phyloP scores from a whole-genome alignment of 2,113 vertebrate species.

The Todiramphus chloris region DNA sequence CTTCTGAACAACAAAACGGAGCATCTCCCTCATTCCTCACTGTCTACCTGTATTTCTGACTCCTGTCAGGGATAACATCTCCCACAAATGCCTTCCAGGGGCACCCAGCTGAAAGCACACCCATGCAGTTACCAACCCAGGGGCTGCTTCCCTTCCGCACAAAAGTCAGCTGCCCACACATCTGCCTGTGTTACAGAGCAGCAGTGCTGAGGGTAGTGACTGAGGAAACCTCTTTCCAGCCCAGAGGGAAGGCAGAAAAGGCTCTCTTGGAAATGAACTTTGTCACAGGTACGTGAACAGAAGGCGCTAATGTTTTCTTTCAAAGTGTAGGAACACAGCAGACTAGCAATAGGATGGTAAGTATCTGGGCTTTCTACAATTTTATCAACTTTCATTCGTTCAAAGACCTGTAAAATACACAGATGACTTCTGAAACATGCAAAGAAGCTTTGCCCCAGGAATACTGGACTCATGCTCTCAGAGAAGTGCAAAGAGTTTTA shows the following conservation, averaged over 20 bases:
- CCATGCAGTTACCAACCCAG: neutral
- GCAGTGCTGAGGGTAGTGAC: neutral
- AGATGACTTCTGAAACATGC: neutral
- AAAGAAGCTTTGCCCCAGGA: neutral
- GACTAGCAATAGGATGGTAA: neutral
- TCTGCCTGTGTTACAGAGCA: neutral
- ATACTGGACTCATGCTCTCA: neutral
- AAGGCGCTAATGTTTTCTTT: neutral
- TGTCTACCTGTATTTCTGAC: neutral
- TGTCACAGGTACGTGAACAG: neutral
- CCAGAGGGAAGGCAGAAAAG: neutral
- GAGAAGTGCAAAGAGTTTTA: neutral
- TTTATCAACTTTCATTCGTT: neutral
- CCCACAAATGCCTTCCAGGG: neutral
- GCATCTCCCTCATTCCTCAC: neutral
- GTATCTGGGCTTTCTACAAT: neutral
- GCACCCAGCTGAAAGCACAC: neutral
- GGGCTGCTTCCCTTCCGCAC: neutral
- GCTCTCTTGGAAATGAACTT: neutral
- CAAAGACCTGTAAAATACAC: neutral
- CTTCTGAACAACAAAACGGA: neutral
- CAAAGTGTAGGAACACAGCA: neutral
- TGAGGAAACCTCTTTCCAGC: neutral
- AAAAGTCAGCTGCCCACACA: accelerated
- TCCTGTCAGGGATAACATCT: neutral